Evolutionary conservation across 2,797 vertebrate species (phyloP), one percentile per base, ranked within the genome.

Genomic region (Amniataba percoides): DNA sequence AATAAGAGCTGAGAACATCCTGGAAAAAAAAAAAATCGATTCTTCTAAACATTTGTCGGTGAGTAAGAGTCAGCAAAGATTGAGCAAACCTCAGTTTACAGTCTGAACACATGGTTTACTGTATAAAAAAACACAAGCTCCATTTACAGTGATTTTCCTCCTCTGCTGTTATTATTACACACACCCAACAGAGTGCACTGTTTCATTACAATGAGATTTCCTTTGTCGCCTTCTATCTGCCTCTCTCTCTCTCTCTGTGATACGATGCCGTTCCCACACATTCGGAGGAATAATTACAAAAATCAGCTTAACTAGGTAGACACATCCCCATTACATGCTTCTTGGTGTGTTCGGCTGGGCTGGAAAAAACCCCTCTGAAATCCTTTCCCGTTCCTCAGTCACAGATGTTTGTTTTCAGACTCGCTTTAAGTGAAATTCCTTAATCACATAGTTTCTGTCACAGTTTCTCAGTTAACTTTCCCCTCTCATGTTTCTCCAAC

Each of bases 181-280:
- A 19, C 18, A 19, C 91, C 92, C 94, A 94, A 80, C 78, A 95
- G 95, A 88, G 92, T 71, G 89, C 93, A 93, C 88, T 93, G 92
- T 94, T 93, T 88, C 71, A 23, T 79, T 68, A 74, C 57, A 71
- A 25, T 74, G 67, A 11, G 39, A 63, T 71, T 48, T 49, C n/a
- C 48, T 76, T 71, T 69, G 27, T 57, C 13, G 43, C 71, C 49
- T n/a, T 62, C 74, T 68, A 36, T 57, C 67, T 61, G 52, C 14
- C 63, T 62, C 61, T 53, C 62, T 45, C 63, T 62, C 61, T 53
- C 62, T 45, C 52, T 82, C 40, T 71, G 56, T 23, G 3, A 55
- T 73, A 27, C 67, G 62, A 84, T 65, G 61, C 82, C 36, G 21
- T 80, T 74, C 75, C 76, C 84, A 76, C 82, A 87, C 83, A 82